Conservation (phyloP, 1,140 invertebrate genomes). For the Sitodiplosis mosellana region DNA sequence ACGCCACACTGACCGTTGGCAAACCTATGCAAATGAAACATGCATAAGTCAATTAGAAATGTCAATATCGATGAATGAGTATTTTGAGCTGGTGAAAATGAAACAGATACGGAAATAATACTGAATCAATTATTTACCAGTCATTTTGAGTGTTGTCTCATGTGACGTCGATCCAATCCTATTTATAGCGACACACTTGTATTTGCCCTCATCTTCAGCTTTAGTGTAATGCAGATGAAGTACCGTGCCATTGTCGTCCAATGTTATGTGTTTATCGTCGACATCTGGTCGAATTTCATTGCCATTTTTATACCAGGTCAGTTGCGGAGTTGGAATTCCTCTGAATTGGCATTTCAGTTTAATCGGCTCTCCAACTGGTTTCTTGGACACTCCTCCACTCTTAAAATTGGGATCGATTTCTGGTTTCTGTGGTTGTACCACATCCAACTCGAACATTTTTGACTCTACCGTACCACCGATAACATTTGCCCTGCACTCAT, state of each 20-base stretch:
- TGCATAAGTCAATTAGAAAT: neutral
- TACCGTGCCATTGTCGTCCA: conserved; percentile 23
- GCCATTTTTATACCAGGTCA: conserved; percentile 28
- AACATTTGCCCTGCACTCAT: conserved; percentile 16
- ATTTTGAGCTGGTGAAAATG: conserved; percentile 4
- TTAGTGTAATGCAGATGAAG: conserved; percentile 18
- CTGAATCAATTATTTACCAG: conserved; percentile 13
- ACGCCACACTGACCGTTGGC: conserved; percentile 11
- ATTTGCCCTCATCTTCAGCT: conserved; percentile 23
- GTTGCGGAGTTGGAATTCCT: conserved; percentile 26
- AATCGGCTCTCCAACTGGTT: conserved; percentile 21
- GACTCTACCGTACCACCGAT: conserved; percentile 9
- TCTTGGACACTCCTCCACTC: conserved; percentile 12
- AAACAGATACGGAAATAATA: conserved; percentile 1
- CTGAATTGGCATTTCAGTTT: conserved; percentile 19
- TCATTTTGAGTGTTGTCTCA: conserved; percentile 15
- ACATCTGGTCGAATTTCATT: conserved; percentile 6
- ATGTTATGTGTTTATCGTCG: conserved; percentile 18
- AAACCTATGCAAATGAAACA: conserved; percentile 14
- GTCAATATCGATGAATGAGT: neutral
- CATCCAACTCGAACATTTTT: conserved; percentile 4
- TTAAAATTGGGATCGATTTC: conserved; percentile 16
- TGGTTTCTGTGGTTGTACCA: conserved; percentile 5
- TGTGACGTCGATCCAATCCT: conserved; percentile 16
- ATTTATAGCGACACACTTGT: conserved; percentile 25